Percentiles rank a stretch among this genome's conserved stretches.
phyloP scores from a whole-genome alignment of 2,888 invertebrate genomes.

The Polydesmus complanatus region DNA sequence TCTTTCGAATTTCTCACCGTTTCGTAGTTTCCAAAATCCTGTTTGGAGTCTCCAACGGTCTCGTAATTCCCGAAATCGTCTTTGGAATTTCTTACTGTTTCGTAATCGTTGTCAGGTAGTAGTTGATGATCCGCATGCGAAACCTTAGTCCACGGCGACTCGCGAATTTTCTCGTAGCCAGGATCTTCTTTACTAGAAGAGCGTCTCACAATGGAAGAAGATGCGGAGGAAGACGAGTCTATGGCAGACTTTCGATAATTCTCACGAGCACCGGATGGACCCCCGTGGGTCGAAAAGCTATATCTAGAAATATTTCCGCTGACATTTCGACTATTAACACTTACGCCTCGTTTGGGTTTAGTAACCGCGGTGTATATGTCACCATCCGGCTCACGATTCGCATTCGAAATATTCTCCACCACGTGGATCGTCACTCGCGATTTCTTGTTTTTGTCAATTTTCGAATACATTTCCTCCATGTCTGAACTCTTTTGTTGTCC shows the following conservation, averaged over 20 bases:
- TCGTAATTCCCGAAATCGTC: neutral
- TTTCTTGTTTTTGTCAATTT: neutral
- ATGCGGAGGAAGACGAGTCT: neutral
- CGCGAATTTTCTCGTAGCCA: conserved; percentile 6
- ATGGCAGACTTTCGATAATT: neutral
- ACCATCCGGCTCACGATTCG: neutral
- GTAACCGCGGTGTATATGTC: neutral
- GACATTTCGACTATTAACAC: neutral
- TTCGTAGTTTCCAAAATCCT: neutral
- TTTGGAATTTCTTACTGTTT: neutral
- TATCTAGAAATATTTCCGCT: neutral
- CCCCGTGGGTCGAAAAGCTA: neutral
- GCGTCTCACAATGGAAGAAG: neutral
- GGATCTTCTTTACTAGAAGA: conserved; percentile 7
- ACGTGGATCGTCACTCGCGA: neutral
- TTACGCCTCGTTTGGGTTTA: neutral
- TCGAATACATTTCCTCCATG: conserved; percentile 4
- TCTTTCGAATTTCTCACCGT: neutral
- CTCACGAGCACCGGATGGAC: neutral
- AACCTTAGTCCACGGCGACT: neutral
- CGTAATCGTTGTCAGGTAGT: neutral
- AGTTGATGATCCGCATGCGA: neutral
- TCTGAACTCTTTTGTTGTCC: neutral
- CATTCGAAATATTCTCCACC: neutral
- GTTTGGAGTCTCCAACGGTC: neutral